Conservation (phyloP, 2,113 vertebrate species). For the Petaurus breviceps region DNA sequence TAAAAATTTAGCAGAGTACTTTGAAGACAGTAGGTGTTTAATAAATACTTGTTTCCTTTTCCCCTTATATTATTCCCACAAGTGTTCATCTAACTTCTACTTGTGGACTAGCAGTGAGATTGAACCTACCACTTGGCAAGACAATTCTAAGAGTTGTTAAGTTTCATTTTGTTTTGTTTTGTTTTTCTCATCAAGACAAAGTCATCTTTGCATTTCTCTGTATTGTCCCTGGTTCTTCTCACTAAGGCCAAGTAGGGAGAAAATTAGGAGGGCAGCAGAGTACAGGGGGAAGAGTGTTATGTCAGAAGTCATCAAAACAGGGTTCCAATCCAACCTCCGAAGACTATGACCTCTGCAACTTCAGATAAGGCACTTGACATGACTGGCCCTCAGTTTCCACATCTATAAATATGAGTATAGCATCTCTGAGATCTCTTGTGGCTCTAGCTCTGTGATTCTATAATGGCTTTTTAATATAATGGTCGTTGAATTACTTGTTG, state of each 20-base stretch:
- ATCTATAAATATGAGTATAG: not conserved
- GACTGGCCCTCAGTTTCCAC: not conserved
- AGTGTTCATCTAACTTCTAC: not conserved
- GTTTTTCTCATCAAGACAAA: not conserved
- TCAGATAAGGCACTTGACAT: not conserved
- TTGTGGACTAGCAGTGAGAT: not conserved
- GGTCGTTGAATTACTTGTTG: not conserved
- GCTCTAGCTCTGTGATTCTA: not conserved
- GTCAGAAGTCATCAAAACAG: not conserved
- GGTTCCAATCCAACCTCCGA: not conserved
- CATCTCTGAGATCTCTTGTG: not conserved
- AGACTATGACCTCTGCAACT: no score
- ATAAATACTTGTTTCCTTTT: not conserved
- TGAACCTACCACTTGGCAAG: not conserved
- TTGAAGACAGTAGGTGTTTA: not conserved
- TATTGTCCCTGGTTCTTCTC: not conserved
- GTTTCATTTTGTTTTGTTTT: no score
- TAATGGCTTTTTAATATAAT: not conserved
- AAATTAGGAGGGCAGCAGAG: no score
- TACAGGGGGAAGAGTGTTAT: not conserved
- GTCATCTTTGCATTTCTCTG: not conserved
- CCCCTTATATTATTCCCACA: not conserved
- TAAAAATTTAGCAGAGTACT: not conserved
- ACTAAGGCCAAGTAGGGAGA: not conserved
- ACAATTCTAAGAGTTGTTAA: not conserved